phyloP scores from a whole-genome alignment of 2,113 vertebrate genomes.

The Elanus axillaris region DNA sequence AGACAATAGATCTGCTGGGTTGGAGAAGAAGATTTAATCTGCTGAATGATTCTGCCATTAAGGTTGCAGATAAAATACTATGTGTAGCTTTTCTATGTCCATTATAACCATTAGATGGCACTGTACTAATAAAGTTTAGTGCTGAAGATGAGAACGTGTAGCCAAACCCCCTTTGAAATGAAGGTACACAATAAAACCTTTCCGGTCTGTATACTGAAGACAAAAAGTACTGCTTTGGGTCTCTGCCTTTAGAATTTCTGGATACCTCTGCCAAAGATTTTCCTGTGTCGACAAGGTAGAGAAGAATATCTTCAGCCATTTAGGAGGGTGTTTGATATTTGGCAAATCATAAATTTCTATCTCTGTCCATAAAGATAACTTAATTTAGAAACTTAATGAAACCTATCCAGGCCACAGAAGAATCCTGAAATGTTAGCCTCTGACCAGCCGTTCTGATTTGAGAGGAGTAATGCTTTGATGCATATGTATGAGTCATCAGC shows the following conservation, averaged over 20 bases:
- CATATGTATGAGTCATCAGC: no score
- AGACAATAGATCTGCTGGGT: background rate
- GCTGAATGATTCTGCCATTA: background rate
- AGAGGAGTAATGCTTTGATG: background rate
- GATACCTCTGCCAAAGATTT: background rate
- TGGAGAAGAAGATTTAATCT: background rate
- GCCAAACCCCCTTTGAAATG: background rate
- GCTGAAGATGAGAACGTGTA: background rate
- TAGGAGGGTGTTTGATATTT: background rate
- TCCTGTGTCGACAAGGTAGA: background rate
- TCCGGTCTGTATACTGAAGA: background rate
- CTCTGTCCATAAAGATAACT: background rate
- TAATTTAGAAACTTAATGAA: background rate
- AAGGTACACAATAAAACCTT: background rate
- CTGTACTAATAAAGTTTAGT: background rate
- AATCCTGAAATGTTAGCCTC: background rate
- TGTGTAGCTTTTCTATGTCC: background rate
- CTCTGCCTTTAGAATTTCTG: background rate
- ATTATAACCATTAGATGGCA: constrained; percentile 34
- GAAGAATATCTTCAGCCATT: background rate
- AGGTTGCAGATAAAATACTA: background rate
- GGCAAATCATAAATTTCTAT: background rate
- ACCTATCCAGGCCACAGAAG: background rate
- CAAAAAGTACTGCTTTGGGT: background rate
- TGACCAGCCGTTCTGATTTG: background rate